Percentiles rank a stretch among this genome's conserved stretches.
These are phyloP conservation scores for Merluccius polli DNA, from an alignment of 2,797 vertebrate genomes.

Conservation along the genomic window DNA sequence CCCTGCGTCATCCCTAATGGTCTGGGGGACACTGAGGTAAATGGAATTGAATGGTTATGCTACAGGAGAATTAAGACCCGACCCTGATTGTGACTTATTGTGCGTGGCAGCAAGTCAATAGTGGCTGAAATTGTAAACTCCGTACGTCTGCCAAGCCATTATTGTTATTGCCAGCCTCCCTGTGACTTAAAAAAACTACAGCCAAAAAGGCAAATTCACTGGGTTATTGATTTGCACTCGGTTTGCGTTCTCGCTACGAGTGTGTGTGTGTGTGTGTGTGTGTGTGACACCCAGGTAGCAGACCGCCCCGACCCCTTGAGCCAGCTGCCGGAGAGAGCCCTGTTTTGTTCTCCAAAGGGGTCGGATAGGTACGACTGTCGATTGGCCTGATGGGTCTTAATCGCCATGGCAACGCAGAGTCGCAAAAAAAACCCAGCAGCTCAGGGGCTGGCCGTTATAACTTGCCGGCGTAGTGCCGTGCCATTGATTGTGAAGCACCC, in stretches of 20 bases:
- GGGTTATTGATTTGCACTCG: neutral
- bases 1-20: slow-evolving; percentile 34
- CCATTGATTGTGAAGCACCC: neutral
- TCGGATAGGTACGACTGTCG: neutral
- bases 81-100: slow-evolving; percentile 50
- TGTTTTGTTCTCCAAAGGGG: no score
- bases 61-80: slow-evolving; percentile 41
- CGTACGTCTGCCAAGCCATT: slow-evolving; percentile 8
- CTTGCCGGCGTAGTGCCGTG: neutral
- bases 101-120: slow-evolving; percentile 49
- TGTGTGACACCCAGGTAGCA: neutral
- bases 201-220: neutral
- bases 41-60: slow-evolving; percentile 45
- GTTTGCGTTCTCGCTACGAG: neutral
- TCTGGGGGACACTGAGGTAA: slow-evolving; percentile 33
- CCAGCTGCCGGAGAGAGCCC: neutral
- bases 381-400: neutral
- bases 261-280: neutral
- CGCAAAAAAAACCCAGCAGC: neutral
- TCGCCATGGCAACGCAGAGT: neutral
- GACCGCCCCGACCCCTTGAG: neutral
- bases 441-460: neutral
- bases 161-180: slow-evolving; percentile 27
- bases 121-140: slow-evolving; percentile 34
- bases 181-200: slow-evolving; percentile 15